phyloP scores from a whole-genome alignment of 2,113 vertebrate genomes.

The Hippocampus abdominalis region DNA sequence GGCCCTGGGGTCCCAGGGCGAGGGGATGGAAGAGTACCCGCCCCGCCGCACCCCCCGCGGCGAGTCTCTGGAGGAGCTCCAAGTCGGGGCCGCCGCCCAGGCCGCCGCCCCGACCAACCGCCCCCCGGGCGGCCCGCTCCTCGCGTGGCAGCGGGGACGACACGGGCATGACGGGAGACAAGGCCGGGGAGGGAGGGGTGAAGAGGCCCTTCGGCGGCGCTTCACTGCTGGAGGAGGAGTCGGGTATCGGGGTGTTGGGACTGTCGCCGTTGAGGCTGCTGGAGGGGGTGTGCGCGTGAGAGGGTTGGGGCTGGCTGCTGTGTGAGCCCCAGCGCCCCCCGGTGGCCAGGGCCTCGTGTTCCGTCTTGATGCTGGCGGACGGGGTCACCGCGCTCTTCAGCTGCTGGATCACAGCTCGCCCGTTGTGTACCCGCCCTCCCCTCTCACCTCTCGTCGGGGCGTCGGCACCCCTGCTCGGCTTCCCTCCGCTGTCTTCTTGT shows the following conservation, averaged over 20 bases:
- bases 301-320: conserved; percentile 38
- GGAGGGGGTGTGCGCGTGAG: conserved; percentile 62
- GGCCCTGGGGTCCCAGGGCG: conserved; percentile 71
- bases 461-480: conserved; percentile 49
- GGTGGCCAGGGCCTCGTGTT: conserved; percentile 63
- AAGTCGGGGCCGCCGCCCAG: conserved; percentile 65
- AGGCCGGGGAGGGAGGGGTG: conserved; percentile 65
- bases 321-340: conserved; percentile 68
- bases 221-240: conserved; percentile 69
- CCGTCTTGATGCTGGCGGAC: conserved; percentile 72
- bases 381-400: conserved; percentile 60
- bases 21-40: conserved; percentile 80
- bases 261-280: conserved; percentile 69
- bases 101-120: conserved; percentile 37
- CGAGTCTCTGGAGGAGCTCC: conserved; percentile 80
- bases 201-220: conserved; percentile 67
- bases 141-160: conserved; percentile 71
- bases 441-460: conserved; percentile 35
- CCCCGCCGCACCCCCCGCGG: conserved; percentile 70
- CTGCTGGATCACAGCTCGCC: conserved; percentile 71
- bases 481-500: conserved; percentile 61
- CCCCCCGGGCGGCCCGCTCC: conserved; percentile 52
- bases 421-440: conserved; percentile 65
- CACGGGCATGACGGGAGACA: conserved; percentile 72
- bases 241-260: conserved; percentile 69